Evolutionary conservation across 2,113 vertebrate genomes (phyloP), one percentile per base, ranked within the genome.

Genomic region (Archilochus colubris): DNA sequence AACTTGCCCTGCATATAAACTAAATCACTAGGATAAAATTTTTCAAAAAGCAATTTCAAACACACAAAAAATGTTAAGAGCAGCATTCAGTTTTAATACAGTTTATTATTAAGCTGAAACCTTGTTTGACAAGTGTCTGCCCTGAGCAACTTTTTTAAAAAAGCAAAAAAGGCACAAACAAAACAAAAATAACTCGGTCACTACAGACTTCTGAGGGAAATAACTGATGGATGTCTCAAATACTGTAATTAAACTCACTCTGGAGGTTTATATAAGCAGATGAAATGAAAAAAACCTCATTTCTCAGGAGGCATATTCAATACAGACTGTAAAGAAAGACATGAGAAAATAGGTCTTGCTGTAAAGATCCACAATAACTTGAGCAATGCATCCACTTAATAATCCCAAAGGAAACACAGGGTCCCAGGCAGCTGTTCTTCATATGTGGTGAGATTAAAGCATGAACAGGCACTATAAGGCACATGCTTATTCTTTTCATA

Each of bases 1-100:
- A 43, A 14, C 82, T 54, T 57, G 79, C 79, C 84, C 76, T 88
- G 90, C 75, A 67, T 66, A 73, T 22, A 77, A 90, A 91, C 67
- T 89, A 82, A 93, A 69, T 59, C 48, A 21, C 72, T 55, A 38
- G 25, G n/a, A 75, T 27, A 62, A 70, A 36, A 19, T 30, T 80
- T 88, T 62, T 81, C 74, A 67, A 67, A 80, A 87, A 90, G 46
- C 58, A 46, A 80, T 76, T 92, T 87, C 46, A 83, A 87, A 59
- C 27, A 31, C 36, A 57, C 5, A 80, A 23, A 62, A 64, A 53
- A 23, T 6, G 14, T 44, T 22, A 73, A 14, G 78, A 89, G n/a
- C 59, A 31, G 54, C 19, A 28, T 30, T 23, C 36, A 70, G 83
- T 73, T 86, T 84, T 44, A 69, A 46, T 62, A 38, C 5, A 44